These are phyloP conservation scores for Orussus abietinus DNA, from an alignment of 1,140 invertebrate genomes.

Conservation along the genomic window DNA sequence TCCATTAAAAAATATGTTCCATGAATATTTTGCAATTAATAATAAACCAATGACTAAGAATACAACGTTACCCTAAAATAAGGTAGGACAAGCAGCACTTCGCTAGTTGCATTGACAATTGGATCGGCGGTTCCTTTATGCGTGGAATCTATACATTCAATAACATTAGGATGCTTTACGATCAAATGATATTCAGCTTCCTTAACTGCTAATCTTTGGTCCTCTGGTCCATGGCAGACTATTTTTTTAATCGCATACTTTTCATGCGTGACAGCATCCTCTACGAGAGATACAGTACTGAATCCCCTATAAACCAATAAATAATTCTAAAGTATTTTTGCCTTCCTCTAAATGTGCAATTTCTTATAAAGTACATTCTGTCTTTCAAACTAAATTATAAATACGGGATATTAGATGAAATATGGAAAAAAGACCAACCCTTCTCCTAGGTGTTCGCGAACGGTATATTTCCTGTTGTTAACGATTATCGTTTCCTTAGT, in stretches of 20 bases:
- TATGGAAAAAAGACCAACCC: constrained; percentile 63
- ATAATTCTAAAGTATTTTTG: constrained; percentile 15
- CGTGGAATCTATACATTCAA: constrained; percentile 70
- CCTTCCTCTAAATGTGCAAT: too few species aligned
- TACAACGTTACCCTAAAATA: too few species aligned
- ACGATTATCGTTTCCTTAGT: constrained; percentile 68
- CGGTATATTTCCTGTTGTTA: constrained; percentile 66
- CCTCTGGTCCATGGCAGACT: constrained; percentile 73
- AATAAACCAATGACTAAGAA: too few species aligned
- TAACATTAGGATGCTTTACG: constrained; percentile 73
- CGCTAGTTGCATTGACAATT: constrained; percentile 65
- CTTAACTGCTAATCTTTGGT: constrained; percentile 68
- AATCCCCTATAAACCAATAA: constrained; percentile 67
- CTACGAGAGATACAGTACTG: constrained; percentile 75
- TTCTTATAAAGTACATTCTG: too few species aligned
- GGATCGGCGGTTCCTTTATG: constrained; percentile 64
- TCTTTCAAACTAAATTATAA: too few species aligned
- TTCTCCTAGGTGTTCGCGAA: constrained; percentile 71
- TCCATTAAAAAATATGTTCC: constrained; percentile 2
- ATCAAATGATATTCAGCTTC: constrained; percentile 74
- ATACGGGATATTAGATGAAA: too few species aligned
- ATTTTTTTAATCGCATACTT: constrained; percentile 80
- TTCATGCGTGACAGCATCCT: constrained; percentile 67
- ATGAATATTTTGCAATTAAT: too few species aligned
- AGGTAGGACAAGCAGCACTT: constrained; percentile 74